Percentiles rank a stretch among this genome's conserved stretches.
Evolutionary conservation across 1,140 invertebrate species (phyloP).

Genomic region (Hylaeus volcanicus): DNA sequence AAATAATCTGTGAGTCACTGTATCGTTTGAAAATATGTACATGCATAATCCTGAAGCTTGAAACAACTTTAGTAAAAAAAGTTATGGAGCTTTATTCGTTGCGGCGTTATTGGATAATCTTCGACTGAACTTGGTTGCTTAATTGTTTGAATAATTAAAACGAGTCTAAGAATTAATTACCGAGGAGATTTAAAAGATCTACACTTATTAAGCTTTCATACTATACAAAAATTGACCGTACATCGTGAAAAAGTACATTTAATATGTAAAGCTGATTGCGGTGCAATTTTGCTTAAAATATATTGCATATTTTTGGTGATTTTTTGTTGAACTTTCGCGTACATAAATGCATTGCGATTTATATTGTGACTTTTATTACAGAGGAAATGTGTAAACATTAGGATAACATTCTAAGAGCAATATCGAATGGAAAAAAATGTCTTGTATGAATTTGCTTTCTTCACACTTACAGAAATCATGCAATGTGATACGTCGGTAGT

Average conservation of each 20-base stretch:
- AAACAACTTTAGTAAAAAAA: not conserved
- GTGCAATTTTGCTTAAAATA: not conserved
- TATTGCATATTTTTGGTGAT: not conserved
- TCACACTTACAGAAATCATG: conserved; percentile 11
- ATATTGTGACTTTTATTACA: not conserved
- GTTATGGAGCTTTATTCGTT: not conserved
- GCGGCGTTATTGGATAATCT: too few species aligned
- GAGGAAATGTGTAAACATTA: not conserved
- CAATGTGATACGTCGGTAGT: conserved; percentile 2
- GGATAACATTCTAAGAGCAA: not conserved
- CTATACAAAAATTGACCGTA: not conserved
- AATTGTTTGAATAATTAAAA: not conserved
- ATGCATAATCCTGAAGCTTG: not conserved
- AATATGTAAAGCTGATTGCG: conserved; percentile 11
- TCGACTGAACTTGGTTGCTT: not conserved
- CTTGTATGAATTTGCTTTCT: too few species aligned
- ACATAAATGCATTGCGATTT: not conserved
- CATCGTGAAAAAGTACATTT: not conserved
- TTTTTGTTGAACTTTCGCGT: not conserved
- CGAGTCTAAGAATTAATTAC: not conserved
- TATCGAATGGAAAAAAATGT: not conserved
- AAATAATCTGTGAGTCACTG: not conserved
- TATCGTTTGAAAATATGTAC: not conserved
- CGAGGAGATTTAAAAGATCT: not conserved
- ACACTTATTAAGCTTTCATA: not conserved